Base-by-base conservation (phyloP, 2,797 vertebrate species). In the Lacerta agilis region DNA sequence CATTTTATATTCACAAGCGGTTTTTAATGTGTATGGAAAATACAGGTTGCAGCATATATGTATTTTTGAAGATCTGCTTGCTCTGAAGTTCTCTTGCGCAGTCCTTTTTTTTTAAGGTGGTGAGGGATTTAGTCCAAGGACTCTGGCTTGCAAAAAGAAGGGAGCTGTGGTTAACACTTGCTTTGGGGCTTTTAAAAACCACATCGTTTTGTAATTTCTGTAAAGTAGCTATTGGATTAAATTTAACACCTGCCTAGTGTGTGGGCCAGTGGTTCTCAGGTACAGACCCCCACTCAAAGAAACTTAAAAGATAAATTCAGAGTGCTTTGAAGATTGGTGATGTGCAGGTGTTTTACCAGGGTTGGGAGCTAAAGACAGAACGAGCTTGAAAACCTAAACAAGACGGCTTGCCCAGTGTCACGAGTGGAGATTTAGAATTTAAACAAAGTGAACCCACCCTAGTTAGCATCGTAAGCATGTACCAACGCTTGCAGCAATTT, bases 131-230 rank as follows among this genome's bases (percentile, higher is more conserved):
- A 64, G 20, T 92, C 78, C 88, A 87, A 67, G 27, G 25, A 25
- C 66, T 27, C 27, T 8, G 8, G 61, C 20, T 18, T 64, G 5
- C 1, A 61, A 64, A 64, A 64, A 7, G 66, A 67, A 67, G 66
- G 23, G 8, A 73, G 9, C 55, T 1, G 3, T 79, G 43, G 13
- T 78, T 15, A 78, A 49, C 7, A n/a, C 27, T n/a, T 79, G 75
- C 10, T 83, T 93, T 88, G 61, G 58, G 67, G 77, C 83, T 82
- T 93, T 75, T 79, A 88, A 87, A 69, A 23, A 20, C 43, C 27
- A 10, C 49, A 45, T 55, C 18, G 90, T 4, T 90, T 87, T 55
- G 80, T 77, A 88, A 1, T 80, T 92, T 69, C 78, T 58, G 49
- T 55, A 58, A 58, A 58, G 49, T 58, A 49, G 8, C 29, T 79